Evolutionary conservation across 2,797 vertebrate genomes (phyloP).

Genomic region (Gallinago solitaria): DNA sequence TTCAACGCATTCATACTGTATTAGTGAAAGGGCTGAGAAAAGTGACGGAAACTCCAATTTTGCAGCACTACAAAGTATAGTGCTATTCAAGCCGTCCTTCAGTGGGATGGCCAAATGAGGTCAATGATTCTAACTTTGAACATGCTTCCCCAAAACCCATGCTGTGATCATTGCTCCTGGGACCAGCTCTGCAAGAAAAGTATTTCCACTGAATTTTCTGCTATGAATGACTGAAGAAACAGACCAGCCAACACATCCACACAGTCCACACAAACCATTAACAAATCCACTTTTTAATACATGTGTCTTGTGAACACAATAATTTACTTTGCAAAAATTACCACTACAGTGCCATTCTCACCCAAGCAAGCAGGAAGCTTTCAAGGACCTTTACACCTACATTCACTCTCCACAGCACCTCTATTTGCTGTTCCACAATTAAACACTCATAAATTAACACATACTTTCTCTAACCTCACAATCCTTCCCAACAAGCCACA

Average conservation of each 20-base stretch:
- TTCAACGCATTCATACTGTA: neutral
- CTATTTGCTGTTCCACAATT: neutral
- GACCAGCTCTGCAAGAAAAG: neutral
- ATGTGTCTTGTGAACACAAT: neutral
- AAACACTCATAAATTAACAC: neutral
- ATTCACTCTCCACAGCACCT: neutral
- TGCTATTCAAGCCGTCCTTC: neutral
- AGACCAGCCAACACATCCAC: neutral
- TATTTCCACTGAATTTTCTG: neutral
- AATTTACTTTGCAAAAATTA: neutral
- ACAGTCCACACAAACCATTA: neutral
- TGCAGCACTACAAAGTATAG: neutral
- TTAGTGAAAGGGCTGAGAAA: neutral
- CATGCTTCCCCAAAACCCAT: neutral
- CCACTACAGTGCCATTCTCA: neutral
- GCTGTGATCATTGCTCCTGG: neutral
- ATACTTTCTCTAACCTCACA: neutral
- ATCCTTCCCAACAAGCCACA: neutral
- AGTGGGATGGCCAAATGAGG: neutral
- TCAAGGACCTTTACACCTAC: neutral
- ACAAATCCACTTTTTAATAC: neutral
- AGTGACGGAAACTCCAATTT: neutral
- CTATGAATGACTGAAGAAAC: neutral
- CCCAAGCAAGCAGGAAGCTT: neutral
- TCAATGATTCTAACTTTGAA: neutral